Percentiles rank a stretch among this genome's conserved stretches.
phyloP scores from a whole-genome alignment of 2,888 invertebrate genomes.

The Tenthredo distinguenda region DNA sequence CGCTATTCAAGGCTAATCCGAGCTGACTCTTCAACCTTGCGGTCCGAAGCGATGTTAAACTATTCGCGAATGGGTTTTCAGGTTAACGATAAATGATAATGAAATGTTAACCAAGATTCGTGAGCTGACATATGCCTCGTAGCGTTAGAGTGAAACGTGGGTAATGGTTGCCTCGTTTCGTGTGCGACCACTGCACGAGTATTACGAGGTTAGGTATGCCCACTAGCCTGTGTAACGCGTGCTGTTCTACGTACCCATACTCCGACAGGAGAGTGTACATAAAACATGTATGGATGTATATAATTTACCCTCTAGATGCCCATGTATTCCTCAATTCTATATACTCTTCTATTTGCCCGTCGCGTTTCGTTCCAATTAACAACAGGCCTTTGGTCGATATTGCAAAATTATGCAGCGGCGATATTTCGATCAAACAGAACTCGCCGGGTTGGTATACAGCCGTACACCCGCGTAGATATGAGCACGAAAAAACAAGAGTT shows the following conservation, averaged over 20 bases:
- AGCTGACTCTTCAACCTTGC: not conserved
- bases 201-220: not conserved
- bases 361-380: constrained; percentile 46
- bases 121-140: not conserved
- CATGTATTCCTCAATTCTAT: not conserved
- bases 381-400: constrained; percentile 29
- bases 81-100: not conserved
- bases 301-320: not conserved
- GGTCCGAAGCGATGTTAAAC: not conserved
- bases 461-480: not conserved
- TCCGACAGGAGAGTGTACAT: not conserved
- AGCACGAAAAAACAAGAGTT: not conserved
- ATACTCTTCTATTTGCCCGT: constrained; percentile 10
- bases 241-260: not conserved
- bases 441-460: not conserved
- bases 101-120: constrained; percentile 37
- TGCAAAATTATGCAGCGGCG: constrained; percentile 43
- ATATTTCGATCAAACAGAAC: constrained; percentile 20
- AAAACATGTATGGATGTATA: not conserved
- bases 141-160: not conserved
- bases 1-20: not conserved
- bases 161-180: not conserved
- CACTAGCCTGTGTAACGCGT: not conserved
- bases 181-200: not conserved
- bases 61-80: not conserved